Base-by-base conservation (phyloP, 2,797 vertebrate genomes). In the Galago senegalensis region DNA sequence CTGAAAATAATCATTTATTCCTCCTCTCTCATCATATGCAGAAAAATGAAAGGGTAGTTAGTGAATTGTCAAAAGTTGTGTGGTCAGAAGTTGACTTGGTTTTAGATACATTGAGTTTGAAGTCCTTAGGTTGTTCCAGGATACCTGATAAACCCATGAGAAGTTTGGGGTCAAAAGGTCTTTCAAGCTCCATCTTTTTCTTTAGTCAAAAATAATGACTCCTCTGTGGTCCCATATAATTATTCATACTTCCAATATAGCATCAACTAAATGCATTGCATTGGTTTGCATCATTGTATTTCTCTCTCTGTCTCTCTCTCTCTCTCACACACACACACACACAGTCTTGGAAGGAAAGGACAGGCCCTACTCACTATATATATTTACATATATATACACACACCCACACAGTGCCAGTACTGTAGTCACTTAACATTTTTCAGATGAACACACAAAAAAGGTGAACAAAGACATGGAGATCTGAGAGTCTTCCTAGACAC, bases 201-300 rank as follows among this genome's bases (percentile, higher is more conserved):
- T 91, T 89, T 77, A 83, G 7, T 37, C 46, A 93, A 95, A 91
- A 91, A 80, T 83, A 70, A 29, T 89, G 25, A 67, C 23, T 37
- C 13, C 1, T 69, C 13, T 84, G 4, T 63, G 12, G 46, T 29
- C 7, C 3, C 40, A 37, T 69, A 56, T 73, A 90, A 77, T 87
- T 92, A 94, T 29, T 23, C 5, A 20, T 67, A 87, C 23, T 91
- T 46, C 16, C 53, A 92, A 73, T 81, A 34, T 4, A 37, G 3
- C 18, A 21, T 89, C 89, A 80, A 72, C 4, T 76, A 76, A 84
- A 34, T 96, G 93, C 69, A 82, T 72, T 93, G 65, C 2, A 61
- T 87, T 82, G 79, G 21, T 83, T 90, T 49, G 31, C 85, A 82
- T 67, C 70, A 60, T 80, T 91, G 25, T 13, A 18, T 67, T 67